Percentiles rank a stretch among this genome's conserved stretches.
Evolutionary conservation across 2,113 vertebrate species (phyloP).

Genomic region (Leuciscus idus): DNA sequence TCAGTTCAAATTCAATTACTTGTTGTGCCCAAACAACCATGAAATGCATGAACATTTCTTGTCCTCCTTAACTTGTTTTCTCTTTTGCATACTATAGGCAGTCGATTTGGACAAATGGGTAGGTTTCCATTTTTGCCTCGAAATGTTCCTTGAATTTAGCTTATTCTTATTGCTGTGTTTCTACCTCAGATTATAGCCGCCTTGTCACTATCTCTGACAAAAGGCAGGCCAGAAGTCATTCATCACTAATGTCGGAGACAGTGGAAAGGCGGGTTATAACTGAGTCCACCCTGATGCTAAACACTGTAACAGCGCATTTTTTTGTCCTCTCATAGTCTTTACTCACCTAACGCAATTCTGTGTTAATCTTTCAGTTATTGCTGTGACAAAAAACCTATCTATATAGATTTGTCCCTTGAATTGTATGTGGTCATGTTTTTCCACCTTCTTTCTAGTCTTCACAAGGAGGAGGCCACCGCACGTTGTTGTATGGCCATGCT

Average conservation of each 20-base stretch:
- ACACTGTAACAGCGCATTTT: background rate
- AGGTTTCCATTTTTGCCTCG: slow-evolving; percentile 54
- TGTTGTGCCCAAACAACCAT: too few relatives aligned
- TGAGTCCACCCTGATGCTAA: background rate
- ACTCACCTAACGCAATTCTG: background rate
- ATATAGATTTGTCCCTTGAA: background rate
- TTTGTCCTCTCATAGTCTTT: background rate
- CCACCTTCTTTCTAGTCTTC: slow-evolving; percentile 77
- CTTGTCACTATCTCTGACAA: background rate
- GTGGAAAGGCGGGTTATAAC: too few relatives aligned
- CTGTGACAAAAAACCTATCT: background rate
- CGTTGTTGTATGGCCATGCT: slow-evolving; percentile 89
- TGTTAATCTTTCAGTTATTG: background rate
- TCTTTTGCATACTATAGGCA: slow-evolving; percentile 63
- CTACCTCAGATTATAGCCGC: background rate
- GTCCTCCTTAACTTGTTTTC: background rate
- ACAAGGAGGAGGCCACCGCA: slow-evolving; percentile 90
- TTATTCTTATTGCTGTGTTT: background rate
- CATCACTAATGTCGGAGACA: too few relatives aligned
- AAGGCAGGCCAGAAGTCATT: too few relatives aligned
- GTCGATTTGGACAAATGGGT: slow-evolving; percentile 85
- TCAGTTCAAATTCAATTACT: too few relatives aligned
- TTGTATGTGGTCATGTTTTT: slow-evolving; percentile 29
- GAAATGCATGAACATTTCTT: background rate
- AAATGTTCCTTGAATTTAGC: background rate